These are phyloP conservation scores for Brenthis daphne DNA, from an alignment of 2,888 invertebrate genomes.

Conservation along the genomic window DNA sequence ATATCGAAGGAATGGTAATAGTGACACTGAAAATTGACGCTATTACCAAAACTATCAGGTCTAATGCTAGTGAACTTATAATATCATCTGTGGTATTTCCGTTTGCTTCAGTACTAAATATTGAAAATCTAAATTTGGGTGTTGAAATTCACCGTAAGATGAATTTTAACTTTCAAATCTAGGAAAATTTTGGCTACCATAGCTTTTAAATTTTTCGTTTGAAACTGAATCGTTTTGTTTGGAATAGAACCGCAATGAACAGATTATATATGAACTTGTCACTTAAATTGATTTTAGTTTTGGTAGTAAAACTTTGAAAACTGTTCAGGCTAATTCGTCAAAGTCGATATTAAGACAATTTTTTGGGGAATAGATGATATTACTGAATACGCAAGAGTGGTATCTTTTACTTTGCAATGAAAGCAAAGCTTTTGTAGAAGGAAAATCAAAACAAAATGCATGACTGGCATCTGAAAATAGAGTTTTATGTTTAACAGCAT, in stretches of 20 bases:
- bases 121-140: constrained; percentile 4
- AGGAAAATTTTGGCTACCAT: too few relatives aligned
- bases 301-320: too few relatives aligned
- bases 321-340: too few relatives aligned
- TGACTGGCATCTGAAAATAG: constrained; percentile 65
- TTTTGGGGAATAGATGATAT: constrained; percentile 1
- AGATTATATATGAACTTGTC: too few relatives aligned
- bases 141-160: background rate
- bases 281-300: too few relatives aligned
- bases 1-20: constrained; percentile 14
- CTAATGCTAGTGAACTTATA: constrained; percentile 24
- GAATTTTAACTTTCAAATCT: constrained; percentile 15
- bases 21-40: background rate
- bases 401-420: constrained; percentile 30
- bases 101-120: constrained; percentile 8
- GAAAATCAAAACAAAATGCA: constrained; percentile 65
- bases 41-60: constrained; percentile 12
- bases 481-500: constrained; percentile 64
- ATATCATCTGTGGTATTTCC: constrained; percentile 13
- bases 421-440: constrained; percentile 43
- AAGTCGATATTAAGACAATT: background rate
- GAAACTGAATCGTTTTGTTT: too few relatives aligned
- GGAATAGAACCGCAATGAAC: too few relatives aligned
- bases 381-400: constrained; percentile 27
- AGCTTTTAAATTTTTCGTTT: too few relatives aligned